A percentile compares a stretch with the other conserved stretches of the same genome.
Evolutionary conservation across 2,113 vertebrate genomes (phyloP).

Genomic region (Syngnathus typhle): DNA sequence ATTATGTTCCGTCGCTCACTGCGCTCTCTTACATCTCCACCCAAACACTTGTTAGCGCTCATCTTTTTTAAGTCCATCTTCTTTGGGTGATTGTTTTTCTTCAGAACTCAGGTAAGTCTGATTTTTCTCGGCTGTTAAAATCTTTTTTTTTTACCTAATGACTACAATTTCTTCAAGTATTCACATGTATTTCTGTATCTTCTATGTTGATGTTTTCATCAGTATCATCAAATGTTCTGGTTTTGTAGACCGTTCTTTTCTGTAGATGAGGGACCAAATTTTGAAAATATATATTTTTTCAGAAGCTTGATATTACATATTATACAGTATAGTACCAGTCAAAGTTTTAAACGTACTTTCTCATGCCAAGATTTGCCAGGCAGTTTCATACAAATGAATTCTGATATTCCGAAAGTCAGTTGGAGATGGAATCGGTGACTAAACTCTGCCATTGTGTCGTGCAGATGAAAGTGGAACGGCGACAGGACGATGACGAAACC

Average conservation of each 20-base stretch:
- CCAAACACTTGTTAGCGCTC: neutral
- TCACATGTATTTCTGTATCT: neutral
- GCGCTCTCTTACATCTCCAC: conserved; percentile 20
- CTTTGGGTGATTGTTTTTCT: conserved; percentile 3
- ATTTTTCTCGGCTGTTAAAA: neutral
- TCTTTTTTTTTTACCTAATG: neutral
- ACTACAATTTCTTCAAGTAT: neutral
- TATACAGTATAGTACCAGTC: neutral
- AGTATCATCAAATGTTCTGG: neutral
- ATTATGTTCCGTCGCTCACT: conserved; percentile 12
- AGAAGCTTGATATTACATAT: neutral
- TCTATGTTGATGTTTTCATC: neutral
- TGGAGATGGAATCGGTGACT: neutral
- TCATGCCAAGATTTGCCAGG: too few relatives aligned
- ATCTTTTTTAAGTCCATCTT: neutral
- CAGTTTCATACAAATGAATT: too few relatives aligned
- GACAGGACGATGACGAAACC: conserved; percentile 32
- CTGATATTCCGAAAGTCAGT: neutral
- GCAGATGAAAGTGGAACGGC: conserved; percentile 70
- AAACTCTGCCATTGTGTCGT: neutral
- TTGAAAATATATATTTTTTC: too few relatives aligned
- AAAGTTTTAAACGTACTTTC: neutral
- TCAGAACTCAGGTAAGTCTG: conserved; percentile 2
- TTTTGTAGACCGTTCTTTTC: too few relatives aligned
- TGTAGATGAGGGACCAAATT: too few relatives aligned